Evolutionary conservation across 2,888 invertebrate genomes (phyloP).

Genomic region (Ornithoptera alexandrae): DNA sequence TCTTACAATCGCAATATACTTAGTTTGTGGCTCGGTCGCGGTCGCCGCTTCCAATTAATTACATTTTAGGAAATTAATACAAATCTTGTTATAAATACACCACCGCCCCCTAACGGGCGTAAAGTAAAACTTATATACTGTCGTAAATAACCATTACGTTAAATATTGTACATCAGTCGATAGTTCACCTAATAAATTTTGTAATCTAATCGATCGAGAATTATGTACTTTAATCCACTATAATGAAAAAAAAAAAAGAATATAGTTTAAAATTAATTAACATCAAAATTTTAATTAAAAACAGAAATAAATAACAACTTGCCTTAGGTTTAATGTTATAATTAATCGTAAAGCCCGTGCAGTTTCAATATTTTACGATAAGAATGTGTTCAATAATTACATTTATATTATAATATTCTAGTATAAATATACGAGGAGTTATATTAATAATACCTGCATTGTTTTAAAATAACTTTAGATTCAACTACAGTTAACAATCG

Average conservation of each 20-base stretch:
- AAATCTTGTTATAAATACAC: slow-evolving; percentile 67
- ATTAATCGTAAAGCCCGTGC: slow-evolving; percentile 79
- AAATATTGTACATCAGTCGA: slow-evolving; percentile 80
- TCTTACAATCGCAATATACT: slow-evolving; percentile 77
- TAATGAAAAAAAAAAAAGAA: slow-evolving; percentile 60
- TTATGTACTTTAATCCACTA: slow-evolving; percentile 78
- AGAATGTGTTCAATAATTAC: slow-evolving; percentile 70
- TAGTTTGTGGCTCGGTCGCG: slow-evolving; percentile 69
- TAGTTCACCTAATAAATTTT: slow-evolving; percentile 74
- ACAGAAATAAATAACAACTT: slow-evolving; percentile 84
- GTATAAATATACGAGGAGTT: slow-evolving; percentile 76
- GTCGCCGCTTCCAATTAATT: slow-evolving; percentile 71
- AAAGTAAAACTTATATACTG: slow-evolving; percentile 76
- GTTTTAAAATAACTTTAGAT: slow-evolving; percentile 75
- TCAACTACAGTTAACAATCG: slow-evolving; percentile 64
- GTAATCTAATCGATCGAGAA: slow-evolving; percentile 75
- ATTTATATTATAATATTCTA: slow-evolving; percentile 66
- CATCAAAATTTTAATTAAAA: slow-evolving; percentile 75
- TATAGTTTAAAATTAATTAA: slow-evolving; percentile 77
- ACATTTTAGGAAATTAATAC: slow-evolving; percentile 77
- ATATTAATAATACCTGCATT: slow-evolving; percentile 80
- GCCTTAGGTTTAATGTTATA: slow-evolving; percentile 77
- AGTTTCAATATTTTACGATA: slow-evolving; percentile 68
- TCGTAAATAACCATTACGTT: slow-evolving; percentile 76
- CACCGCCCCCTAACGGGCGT: slow-evolving; percentile 55